These are phyloP conservation scores for Acestrorhynchus altus DNA, from an alignment of 2,797 vertebrate genomes.

Conservation along the genomic window DNA sequence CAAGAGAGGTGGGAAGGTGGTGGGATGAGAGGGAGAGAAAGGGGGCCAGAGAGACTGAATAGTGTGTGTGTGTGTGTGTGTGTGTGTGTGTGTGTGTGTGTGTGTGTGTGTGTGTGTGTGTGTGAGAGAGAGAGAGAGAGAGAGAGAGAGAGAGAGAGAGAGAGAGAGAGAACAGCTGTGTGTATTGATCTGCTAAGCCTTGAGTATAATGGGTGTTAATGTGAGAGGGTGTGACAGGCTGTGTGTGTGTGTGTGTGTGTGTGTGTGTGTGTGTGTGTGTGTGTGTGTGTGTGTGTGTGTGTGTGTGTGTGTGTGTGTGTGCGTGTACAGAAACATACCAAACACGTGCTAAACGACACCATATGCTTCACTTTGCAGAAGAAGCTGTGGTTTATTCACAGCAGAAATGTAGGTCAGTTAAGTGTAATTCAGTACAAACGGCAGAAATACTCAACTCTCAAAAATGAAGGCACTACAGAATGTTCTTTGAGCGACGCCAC, in stretches of 20 bases:
- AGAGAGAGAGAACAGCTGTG: constrained; percentile 26
- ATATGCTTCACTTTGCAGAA: neutral
- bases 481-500: too few species aligned
- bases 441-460: too few species aligned
- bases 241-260: neutral
- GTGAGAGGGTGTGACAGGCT: constrained; percentile 16
- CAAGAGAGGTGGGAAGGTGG: constrained; percentile 8
- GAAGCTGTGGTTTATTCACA: neutral
- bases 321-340: neutral
- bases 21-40: neutral
- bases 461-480: too few species aligned
- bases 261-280: neutral
- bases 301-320: neutral
- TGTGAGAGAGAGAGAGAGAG: neutral
- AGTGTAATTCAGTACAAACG: neutral
- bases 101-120: too few species aligned
- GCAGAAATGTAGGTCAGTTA: neutral
- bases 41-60: too few species aligned
- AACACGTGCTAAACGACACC: constrained; percentile 25
- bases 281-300: neutral
- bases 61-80: too few species aligned
- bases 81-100: too few species aligned
- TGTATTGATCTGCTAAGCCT: constrained; percentile 27
- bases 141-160: constrained; percentile 8
- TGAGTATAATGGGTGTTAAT: constrained; percentile 24